These are phyloP conservation scores for Colistium nudipinnis DNA, from an alignment of 2,113 vertebrate genomes.

Conservation along the genomic window DNA sequence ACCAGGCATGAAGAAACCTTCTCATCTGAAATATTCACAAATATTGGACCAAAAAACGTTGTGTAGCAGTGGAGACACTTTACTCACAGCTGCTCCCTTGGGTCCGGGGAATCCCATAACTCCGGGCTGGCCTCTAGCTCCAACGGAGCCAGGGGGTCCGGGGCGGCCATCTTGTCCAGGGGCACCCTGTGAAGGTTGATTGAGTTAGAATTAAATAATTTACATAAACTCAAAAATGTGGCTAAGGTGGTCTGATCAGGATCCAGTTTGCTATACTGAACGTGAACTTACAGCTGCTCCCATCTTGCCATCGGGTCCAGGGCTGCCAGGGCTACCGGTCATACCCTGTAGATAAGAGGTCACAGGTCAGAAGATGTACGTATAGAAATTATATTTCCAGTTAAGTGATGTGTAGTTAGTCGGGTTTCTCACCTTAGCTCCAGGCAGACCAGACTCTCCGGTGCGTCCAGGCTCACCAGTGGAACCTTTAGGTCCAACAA, in stretches of 20 bases:
- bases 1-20: neutral
- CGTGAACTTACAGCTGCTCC: constrained; percentile 89
- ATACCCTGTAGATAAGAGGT: constrained; percentile 86
- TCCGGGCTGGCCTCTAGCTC: constrained; percentile 95
- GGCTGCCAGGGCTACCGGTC: constrained; percentile 97
- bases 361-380: constrained; percentile 21
- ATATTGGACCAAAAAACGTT: neutral
- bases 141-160: constrained; percentile 89
- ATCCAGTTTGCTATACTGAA: neutral
- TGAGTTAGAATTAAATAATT: neutral
- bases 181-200: constrained; percentile 81
- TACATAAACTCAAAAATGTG: neutral
- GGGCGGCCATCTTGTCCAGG: constrained; percentile 96
- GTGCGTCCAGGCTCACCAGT: constrained; percentile 94
- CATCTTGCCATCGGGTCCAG: constrained; percentile 94
- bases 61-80: neutral
- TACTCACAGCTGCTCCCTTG: constrained; percentile 94
- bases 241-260: neutral
- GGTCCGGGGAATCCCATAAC: constrained; percentile 99
- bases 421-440: constrained; percentile 88
- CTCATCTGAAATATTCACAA: neutral
- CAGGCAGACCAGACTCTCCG: constrained; percentile 93
- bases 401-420: neutral
- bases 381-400: neutral
- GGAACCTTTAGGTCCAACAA: constrained; percentile 90